Percentiles rank a stretch among this genome's conserved stretches.
Evolutionary conservation across 2,113 vertebrate genomes (phyloP).

Genomic region (Charadrius vociferus): DNA sequence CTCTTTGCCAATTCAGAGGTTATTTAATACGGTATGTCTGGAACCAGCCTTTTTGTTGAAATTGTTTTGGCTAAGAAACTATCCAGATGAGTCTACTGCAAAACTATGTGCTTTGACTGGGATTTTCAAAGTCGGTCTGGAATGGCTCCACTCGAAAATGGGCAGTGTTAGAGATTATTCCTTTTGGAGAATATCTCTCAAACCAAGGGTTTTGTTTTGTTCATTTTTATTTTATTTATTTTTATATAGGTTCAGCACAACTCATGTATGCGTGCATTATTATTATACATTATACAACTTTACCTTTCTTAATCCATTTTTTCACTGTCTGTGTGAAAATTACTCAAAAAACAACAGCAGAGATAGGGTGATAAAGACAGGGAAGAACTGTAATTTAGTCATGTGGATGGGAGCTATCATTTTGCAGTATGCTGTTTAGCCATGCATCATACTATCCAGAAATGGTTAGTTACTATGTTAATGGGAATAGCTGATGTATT

Average conservation of each 20-base stretch:
- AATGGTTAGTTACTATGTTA: slow-evolving; percentile 33
- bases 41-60: slow-evolving; percentile 66
- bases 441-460: slow-evolving; percentile 7
- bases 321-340: not conserved
- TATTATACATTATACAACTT: not conserved
- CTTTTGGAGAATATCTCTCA: not conserved
- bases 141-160: not conserved
- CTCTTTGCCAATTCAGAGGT: slow-evolving; percentile 69
- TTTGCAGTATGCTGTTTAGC: not conserved
- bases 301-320: not conserved
- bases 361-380: not conserved
- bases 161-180: not conserved
- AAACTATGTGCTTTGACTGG: slow-evolving; percentile 68
- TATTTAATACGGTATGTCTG: slow-evolving; percentile 74
- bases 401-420: not conserved
- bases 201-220: not conserved
- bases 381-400: not conserved
- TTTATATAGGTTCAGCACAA: not conserved
- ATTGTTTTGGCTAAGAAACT: slow-evolving; percentile 70
- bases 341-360: not conserved
- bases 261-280: not conserved
- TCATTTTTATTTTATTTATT: not conserved
- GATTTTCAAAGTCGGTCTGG: slow-evolving; percentile 39
- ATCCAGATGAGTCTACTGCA: slow-evolving; percentile 60
- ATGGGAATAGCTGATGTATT: slow-evolving; percentile 44